Evolutionary conservation across 2,113 vertebrate genomes (phyloP).

Genomic region (Macquaria australasica): DNA sequence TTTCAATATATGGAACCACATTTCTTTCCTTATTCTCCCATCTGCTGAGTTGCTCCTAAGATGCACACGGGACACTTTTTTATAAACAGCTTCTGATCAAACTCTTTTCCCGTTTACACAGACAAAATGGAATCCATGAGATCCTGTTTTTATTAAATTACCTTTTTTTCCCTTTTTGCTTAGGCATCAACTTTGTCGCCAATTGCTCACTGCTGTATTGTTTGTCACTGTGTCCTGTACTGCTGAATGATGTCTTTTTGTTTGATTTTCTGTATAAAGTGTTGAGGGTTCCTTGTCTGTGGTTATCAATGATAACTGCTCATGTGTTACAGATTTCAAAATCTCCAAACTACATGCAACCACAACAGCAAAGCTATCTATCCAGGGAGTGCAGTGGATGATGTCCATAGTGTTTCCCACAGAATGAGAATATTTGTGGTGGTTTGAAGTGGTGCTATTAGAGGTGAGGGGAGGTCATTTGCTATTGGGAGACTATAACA

Average conservation of each 20-base stretch:
- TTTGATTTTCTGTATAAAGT: not conserved
- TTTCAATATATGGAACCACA: not conserved
- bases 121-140: not conserved
- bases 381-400: not conserved
- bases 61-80: not conserved
- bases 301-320: not conserved
- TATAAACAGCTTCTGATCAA: not conserved
- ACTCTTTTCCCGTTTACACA: not conserved
- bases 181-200: not conserved
- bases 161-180: not conserved
- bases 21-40: not conserved
- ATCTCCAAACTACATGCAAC: not conserved
- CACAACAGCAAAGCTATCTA: not conserved
- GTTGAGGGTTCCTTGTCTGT: not conserved
- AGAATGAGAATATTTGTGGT: not conserved
- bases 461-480: conserved; percentile 6
- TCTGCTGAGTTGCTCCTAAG: not conserved
- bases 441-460: conserved; percentile 1
- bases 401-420: not conserved
- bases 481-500: conserved; percentile 1
- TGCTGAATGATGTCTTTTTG: not conserved
- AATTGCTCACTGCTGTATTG: not conserved
- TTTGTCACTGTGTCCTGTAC: not conserved
- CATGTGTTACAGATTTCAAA: not conserved
- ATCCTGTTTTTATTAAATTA: not conserved